Base-by-base conservation (phyloP, 2,888 invertebrate species). In the Euspilapteryx auroguttella region DNA sequence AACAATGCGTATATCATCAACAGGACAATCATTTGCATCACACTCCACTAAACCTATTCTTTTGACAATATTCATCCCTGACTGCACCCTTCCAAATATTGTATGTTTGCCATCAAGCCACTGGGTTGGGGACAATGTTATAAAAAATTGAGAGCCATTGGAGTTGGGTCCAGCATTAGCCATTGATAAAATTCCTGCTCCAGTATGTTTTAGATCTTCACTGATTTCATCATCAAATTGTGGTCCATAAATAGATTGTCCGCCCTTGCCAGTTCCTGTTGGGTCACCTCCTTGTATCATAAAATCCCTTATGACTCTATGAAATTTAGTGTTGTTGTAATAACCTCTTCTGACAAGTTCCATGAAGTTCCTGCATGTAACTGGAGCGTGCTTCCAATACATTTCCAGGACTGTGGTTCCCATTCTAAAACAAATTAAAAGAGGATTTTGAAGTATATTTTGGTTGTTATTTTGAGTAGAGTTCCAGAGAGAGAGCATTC, bases 311-410 rank as follows among this genome's bases (percentile, higher is more conserved):
- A 99, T 97, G 22, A 99, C 88, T 43, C 99, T 80, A 59, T 99
- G 99, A 58, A 99, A 98, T 45, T 94, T 88, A 3, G 95, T 92
- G 37, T 89, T 91, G 62, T 96, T 95, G 57, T 96, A 99, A 63
- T 97, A 99, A 12, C 95, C 96, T 44, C 97, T 78, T 33, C 94
- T 78, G 0, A 90, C 80, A 14, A 99, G 73, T 62, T 99, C 98
- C 33, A 96, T 96, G 68, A 99, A 98, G 57, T 99, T 99, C 47
- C 93, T 80, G 44, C 99, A 99, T 0, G 98, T 97, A 40, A 86
- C 84, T n/a, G 98, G 98, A 1, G 98, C 88, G 55, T 99, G 97
- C 55, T 94, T 92, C 99, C 99, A 99, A 52, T 99, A 99, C 37
- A 99, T 78, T 63, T 99, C 98, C 27, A 98, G 69, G 0, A 85